Evolutionary conservation across 2,888 invertebrate genomes (phyloP), one percentile per base, ranked within the genome.

Genomic region (Mythimna lalbum): DNA sequence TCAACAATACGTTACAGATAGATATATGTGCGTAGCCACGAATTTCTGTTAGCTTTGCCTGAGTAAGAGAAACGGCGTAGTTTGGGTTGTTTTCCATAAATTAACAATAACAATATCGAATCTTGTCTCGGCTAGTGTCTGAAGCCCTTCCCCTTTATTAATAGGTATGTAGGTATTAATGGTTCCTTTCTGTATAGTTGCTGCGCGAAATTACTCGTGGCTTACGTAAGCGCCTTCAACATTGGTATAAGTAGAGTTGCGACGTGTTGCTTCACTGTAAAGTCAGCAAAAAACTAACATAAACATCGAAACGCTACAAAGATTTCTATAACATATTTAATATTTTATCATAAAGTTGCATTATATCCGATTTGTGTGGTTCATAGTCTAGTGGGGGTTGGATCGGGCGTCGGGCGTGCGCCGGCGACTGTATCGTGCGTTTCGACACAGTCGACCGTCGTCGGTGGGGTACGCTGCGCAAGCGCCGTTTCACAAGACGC

Each of bases 401-500:
- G 87, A 89, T 89, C 89, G 86, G 90, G 91, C 89, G 89, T 89
- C 89, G 86, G 90, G 91, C 89, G 89, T 90, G 89, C 90, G 88
- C 87, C 85, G 88, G 90, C 92, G 93, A 93, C 91, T 93, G 91
- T 92, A 90, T 88, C 91, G 90, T 88, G 89, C 86, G 90, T 95
- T 95, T 95, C 95, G 91, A 93, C 94, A 95, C 92, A 91, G 91
- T 93, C 91, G 86, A 85, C 87, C 89, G 92, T 86, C 89, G 92
- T 86, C 92, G 91, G 92, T 91, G 91, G 91, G 92, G 92, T 93
- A 90, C 86, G 91, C 95, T 95, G 93, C 94, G 95, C 95, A 95
- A 95, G 94, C 93, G 93, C 84, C 89, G 91, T 95, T 95, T 94
- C 95, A 95, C 94, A 95, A 95, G 95, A 94, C 93, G 90, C 90